A percentile compares a stretch with the other conserved stretches of the same genome.
phyloP scores from a whole-genome alignment of 2,113 vertebrate genomes.

The Chaetodon trifascialis region DNA sequence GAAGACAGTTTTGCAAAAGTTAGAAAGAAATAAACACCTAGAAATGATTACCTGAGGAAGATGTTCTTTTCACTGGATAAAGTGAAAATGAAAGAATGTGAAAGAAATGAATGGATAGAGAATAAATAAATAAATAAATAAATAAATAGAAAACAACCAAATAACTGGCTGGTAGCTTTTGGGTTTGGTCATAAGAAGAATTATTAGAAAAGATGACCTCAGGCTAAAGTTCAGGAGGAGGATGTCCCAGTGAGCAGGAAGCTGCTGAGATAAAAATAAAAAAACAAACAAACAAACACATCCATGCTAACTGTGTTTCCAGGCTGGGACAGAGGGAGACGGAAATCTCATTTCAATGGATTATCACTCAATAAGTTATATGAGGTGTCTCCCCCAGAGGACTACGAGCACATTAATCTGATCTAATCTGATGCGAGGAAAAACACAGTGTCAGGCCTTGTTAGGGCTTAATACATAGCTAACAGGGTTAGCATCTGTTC shows the following conservation, averaged over 20 bases:
- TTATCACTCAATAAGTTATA: constrained; percentile 74
- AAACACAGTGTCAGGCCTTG: constrained; percentile 60
- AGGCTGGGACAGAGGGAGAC: constrained; percentile 18
- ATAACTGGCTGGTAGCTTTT: not conserved
- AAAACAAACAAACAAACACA: constrained; percentile 29
- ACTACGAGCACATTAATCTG: constrained; percentile 28
- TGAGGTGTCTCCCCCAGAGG: constrained; percentile 48
- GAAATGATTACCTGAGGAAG: not conserved
- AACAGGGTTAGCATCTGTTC: constrained; percentile 57
- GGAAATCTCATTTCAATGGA: constrained; percentile 70
- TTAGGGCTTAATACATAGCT: constrained; percentile 42
- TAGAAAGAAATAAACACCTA: not conserved
- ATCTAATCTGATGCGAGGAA: constrained; percentile 56
- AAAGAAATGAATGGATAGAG: not conserved
- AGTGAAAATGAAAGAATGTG: not conserved
- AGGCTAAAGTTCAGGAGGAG: constrained; percentile 28
- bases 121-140: not conserved
- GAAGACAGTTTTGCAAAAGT: not conserved
- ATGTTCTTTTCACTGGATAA: not conserved
- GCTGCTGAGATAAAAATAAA: constrained; percentile 29
- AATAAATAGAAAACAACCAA: not conserved
- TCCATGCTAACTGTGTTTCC: constrained; percentile 66
- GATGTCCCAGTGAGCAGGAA: constrained; percentile 39
- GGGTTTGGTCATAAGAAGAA: not conserved
- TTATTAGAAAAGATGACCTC: constrained; percentile 34